A percentile compares a stretch with the other conserved stretches of the same genome.
Conservation (phyloP, 1,140 invertebrate species). For the Apis mellifera region Amel_HAv3.1 CM009945.2:3965501-3966000, state of each 20-base stretch:
- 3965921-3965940: too few relatives aligned
- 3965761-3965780: conserved; percentile 27
- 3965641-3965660: conserved; percentile 4
- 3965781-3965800: conserved; percentile 41
- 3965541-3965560: too few relatives aligned
- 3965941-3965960: too few relatives aligned
- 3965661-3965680: not conserved
- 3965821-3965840: conserved; percentile 61
- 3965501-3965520: too few relatives aligned
- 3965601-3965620: too few relatives aligned
- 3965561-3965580: too few relatives aligned
- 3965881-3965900: not conserved
- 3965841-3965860: conserved; percentile 36
- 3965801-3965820: conserved; percentile 68
- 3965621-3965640: not conserved
- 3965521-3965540: too few relatives aligned
- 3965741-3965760: not conserved
- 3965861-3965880: conserved; percentile 4
- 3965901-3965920: not conserved
- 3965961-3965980: too few relatives aligned
- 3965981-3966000: too few relatives aligned
- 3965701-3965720: conserved; percentile 9
- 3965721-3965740: conserved; percentile 30
- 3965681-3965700: not conserved
- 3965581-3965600: too few relatives aligned